Evolutionary conservation across 2,888 invertebrate genomes (phyloP), one percentile per base, ranked within the genome.

Genomic region (Drosophila longiperda): DNA sequence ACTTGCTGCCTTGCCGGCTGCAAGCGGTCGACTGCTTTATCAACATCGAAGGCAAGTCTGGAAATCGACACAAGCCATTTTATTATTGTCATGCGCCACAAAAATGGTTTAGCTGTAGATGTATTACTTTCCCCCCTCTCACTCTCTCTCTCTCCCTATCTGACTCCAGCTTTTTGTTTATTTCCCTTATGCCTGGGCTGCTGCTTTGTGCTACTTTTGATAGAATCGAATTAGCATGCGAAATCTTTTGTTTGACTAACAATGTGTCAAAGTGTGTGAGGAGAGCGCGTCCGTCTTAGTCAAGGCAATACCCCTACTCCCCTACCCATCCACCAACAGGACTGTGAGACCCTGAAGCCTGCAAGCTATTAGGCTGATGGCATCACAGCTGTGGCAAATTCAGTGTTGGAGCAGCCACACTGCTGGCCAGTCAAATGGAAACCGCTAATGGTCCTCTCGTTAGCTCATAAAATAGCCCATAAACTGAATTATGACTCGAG

Each of bases 221-320:
- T 54, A 57, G 87, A 83, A 88, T 86, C 90, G 87, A 90, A 87
- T 87, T 87, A 90, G 89, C 87, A 90, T 90, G 82, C 89, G 80
- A 87, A 87, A 90, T 87, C 87, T 87, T 87, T 87, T 87, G 87
- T 87, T 87, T 87, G 89, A 86, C 89, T 90, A 90, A 87, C 87
- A 87, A 87, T 87, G 87, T 87, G 87, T 87, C 87, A 87, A 87
- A 83, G 89, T 88, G 89, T 88, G 82, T 90, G 82, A 83, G 69
- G 80, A 78, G 76, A 80, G 76, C 80, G 78, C 80, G 75, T 78
- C 80, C 75, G 78, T 78, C 78, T 80, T 75, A 72, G 80, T 75
- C 78, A 75, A 52, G 53, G 45, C 54, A n/a, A 45, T 55, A 29
- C 60, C 7, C 26, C 26, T 4, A 3, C 29, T 6, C 29, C 29